phyloP scores from a whole-genome alignment of 1,140 invertebrate genomes.

The Rhynchophorus ferrugineus region DNA sequence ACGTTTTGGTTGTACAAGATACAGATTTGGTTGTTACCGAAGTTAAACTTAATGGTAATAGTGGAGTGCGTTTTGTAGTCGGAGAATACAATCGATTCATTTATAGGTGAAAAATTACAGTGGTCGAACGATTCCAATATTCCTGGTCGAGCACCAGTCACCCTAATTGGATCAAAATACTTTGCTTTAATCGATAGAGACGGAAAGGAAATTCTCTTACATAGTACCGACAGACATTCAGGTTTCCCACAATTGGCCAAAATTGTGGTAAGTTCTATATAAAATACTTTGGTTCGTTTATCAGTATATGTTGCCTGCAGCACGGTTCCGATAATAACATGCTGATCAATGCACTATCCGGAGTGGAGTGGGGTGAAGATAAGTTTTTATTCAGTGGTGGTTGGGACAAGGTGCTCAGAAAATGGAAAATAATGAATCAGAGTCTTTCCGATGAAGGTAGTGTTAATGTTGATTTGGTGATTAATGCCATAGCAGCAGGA shows the following conservation, averaged over 20 bases:
- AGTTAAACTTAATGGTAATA: conserved; percentile 37
- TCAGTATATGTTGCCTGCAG: conserved; percentile 4
- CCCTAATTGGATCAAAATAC: conserved; percentile 32
- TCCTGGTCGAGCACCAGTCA: conserved; percentile 37
- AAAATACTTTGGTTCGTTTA: conserved; percentile 8
- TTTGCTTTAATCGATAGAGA: conserved; percentile 36
- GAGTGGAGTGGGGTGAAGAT: conserved; percentile 29
- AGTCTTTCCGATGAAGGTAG: conserved; percentile 23
- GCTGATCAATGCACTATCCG: conserved; percentile 40
- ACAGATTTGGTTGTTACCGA: conserved; percentile 41
- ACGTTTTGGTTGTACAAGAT: conserved; percentile 42
- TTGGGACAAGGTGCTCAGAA: conserved; percentile 43
- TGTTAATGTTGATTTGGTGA: conserved; percentile 34
- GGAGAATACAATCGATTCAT: conserved; percentile 1
- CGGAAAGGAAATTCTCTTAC: conserved; percentile 37
- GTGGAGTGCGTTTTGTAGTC: neutral
- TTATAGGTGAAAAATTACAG: conserved; percentile 37
- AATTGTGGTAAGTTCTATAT: conserved; percentile 31
- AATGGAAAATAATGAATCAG: conserved; percentile 38
- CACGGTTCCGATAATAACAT: conserved; percentile 40
- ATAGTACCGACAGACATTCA: conserved; percentile 30
- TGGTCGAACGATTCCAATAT: conserved; percentile 34
- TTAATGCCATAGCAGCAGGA: conserved; percentile 39
- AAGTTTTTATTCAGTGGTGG: conserved; percentile 39
- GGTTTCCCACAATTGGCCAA: conserved; percentile 34